Evolutionary conservation across 2,113 vertebrate species (phyloP).

Genomic region (Murina feae): DNA sequence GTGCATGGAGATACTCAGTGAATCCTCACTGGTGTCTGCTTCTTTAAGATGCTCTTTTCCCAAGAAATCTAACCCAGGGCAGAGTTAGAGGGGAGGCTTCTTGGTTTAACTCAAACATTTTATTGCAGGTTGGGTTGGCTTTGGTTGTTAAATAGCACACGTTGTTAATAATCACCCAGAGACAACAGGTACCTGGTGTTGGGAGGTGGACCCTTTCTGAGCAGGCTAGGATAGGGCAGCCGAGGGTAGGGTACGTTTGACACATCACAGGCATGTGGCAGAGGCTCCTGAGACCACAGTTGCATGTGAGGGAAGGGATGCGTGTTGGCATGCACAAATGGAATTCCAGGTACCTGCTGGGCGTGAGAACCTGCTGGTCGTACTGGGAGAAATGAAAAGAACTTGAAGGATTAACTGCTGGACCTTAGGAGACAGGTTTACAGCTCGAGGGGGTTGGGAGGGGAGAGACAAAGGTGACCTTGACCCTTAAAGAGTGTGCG

Average conservation of each 20-base stretch:
- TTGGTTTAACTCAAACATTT: not conserved
- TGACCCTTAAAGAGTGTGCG: not conserved
- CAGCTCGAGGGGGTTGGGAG: not conserved
- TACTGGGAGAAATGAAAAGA: constrained; percentile 7
- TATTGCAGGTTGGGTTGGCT: not conserved
- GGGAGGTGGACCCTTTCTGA: not conserved
- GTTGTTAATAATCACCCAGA: not conserved
- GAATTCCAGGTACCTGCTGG: not conserved
- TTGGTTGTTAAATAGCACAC: not conserved
- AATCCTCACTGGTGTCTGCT: not conserved
- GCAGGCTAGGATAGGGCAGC: not conserved
- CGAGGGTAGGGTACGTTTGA: not conserved
- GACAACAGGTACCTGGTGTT: not conserved
- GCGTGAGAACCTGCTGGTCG: not conserved
- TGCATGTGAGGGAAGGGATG: not conserved
- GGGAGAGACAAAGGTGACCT: not conserved
- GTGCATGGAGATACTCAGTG: not conserved
- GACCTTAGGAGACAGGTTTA: not conserved
- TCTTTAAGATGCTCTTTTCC: not conserved
- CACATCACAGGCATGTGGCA: not conserved
- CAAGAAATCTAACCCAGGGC: not conserved
- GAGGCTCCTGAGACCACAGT: not conserved
- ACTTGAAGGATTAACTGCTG: not conserved
- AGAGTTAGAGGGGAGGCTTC: not conserved
- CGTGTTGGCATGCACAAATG: not conserved